Conservation (phyloP, 2,797 vertebrate genomes). For the Acipenser oxyrinchus region DNA sequence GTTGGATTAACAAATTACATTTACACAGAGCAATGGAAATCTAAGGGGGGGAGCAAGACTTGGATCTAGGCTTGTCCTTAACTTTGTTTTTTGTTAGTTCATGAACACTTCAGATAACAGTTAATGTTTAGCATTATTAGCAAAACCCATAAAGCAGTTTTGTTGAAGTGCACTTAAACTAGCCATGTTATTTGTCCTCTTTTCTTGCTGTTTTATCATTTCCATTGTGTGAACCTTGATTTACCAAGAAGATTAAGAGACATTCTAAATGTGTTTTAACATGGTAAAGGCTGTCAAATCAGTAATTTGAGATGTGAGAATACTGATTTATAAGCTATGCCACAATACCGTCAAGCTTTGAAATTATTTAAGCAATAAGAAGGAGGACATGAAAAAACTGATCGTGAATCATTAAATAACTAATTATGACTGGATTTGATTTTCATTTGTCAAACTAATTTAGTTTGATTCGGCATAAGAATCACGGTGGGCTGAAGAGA, state of each 20-base stretch:
- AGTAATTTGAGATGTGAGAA: neutral
- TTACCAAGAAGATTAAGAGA: neutral
- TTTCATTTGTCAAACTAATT: neutral
- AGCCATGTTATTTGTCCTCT: too few species aligned
- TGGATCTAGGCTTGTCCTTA: conserved; percentile 1
- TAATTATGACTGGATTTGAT: neutral
- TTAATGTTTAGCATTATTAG: too few species aligned
- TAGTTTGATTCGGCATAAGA: neutral
- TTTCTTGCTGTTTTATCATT: too few species aligned
- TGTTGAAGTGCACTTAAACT: too few species aligned
- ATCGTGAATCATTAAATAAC: neutral
- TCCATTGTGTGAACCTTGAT: too few species aligned
- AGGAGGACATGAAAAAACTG: neutral
- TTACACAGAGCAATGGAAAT: conserved; percentile 78
- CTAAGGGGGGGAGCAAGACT: conserved; percentile 41
- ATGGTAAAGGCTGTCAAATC: neutral
- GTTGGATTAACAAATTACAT: conserved; percentile 82
- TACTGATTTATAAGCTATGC: neutral
- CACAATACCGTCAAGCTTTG: neutral
- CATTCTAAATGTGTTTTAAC: neutral
- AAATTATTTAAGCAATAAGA: neutral
- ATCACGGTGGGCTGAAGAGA: neutral
- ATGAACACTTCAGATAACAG: too few species aligned
- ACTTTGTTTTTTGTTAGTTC: too few species aligned
- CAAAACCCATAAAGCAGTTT: too few species aligned